phyloP scores from a whole-genome alignment of 2,888 invertebrate genomes.

The Hyposoter didymator region DNA sequence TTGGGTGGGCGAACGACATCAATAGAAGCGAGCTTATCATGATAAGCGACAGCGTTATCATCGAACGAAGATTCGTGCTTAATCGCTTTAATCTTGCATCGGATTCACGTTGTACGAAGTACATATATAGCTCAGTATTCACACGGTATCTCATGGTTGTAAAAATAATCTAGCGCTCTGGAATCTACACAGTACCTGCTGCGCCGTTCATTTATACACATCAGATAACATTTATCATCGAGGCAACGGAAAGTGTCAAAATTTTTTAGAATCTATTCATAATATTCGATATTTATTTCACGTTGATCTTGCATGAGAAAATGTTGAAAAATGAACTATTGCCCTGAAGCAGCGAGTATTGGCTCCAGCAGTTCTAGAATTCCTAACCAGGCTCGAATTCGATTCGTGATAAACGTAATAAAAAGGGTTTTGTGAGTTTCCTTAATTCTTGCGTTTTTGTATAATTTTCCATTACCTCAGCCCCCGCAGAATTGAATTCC shows the following conservation, averaged over 20 bases:
- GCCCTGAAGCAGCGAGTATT: too few relatives aligned
- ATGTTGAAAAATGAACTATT: neutral
- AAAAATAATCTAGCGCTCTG: constrained; percentile 35
- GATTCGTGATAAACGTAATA: too few relatives aligned
- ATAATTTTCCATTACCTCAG: too few relatives aligned
- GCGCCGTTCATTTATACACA: neutral
- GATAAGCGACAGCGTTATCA: constrained; percentile 71
- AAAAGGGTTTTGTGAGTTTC: too few relatives aligned
- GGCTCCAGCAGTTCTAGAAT: too few relatives aligned
- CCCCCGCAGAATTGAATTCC: too few relatives aligned
- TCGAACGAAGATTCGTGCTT: constrained; percentile 69
- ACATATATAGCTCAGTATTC: constrained; percentile 16
- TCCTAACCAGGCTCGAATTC: too few relatives aligned
- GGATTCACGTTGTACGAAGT: constrained; percentile 51
- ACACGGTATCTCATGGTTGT: constrained; percentile 41
- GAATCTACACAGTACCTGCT: constrained; percentile 19
- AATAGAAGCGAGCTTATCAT: constrained; percentile 58
- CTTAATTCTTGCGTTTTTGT: too few relatives aligned
- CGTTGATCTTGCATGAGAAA: neutral
- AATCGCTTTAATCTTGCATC: constrained; percentile 74
- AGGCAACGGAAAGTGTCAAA: neutral
- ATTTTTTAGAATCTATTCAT: neutral
- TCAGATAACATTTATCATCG: neutral
- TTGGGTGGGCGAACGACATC: constrained; percentile 21
- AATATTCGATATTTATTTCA: constrained; percentile 2